A percentile compares a stretch with the other conserved stretches of the same genome.
Evolutionary conservation across 2,888 invertebrate genomes (phyloP).

Genomic region (Sturmia bella): DNA sequence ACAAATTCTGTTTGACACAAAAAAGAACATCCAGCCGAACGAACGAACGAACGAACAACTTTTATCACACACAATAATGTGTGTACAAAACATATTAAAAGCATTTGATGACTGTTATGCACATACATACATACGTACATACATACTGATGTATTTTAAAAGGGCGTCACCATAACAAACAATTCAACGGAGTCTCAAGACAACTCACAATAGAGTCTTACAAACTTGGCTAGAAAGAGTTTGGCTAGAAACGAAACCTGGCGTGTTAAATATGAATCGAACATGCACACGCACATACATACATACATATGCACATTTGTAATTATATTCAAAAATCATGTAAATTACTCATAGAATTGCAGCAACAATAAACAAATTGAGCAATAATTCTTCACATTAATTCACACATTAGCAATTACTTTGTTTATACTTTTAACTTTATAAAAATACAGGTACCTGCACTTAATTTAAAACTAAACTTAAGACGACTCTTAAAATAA

Average conservation of each 20-base stretch:
- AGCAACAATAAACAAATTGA: conserved; percentile 14
- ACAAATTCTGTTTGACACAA: neutral
- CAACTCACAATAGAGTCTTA: conserved; percentile 16
- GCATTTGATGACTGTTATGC: conserved; percentile 10
- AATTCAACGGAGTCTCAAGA: conserved; percentile 28
- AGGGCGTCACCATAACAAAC: conserved; percentile 63
- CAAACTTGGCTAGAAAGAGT: neutral
- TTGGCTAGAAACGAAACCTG: conserved; percentile 20
- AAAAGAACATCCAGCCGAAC: neutral
- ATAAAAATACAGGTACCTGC: neutral
- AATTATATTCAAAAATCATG: too few species aligned
- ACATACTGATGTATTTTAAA: conserved; percentile 31
- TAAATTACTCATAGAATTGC: too few species aligned
- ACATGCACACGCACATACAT: too few species aligned
- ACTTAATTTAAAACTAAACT: conserved; percentile 24
- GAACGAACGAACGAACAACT: neutral
- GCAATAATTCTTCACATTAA: conserved; percentile 29
- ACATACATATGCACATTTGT: too few species aligned
- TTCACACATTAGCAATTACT: conserved; percentile 47
- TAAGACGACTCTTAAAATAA: neutral
- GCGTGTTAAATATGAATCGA: conserved; percentile 7
- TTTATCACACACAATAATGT: conserved; percentile 17
- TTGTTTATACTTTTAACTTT: conserved; percentile 27
- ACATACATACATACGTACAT: neutral
- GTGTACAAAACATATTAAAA: conserved; percentile 15